Percentiles rank a stretch among this genome's conserved stretches.
phyloP scores from a whole-genome alignment of 2,888 invertebrate species.

The Lithosia quadra region DNA sequence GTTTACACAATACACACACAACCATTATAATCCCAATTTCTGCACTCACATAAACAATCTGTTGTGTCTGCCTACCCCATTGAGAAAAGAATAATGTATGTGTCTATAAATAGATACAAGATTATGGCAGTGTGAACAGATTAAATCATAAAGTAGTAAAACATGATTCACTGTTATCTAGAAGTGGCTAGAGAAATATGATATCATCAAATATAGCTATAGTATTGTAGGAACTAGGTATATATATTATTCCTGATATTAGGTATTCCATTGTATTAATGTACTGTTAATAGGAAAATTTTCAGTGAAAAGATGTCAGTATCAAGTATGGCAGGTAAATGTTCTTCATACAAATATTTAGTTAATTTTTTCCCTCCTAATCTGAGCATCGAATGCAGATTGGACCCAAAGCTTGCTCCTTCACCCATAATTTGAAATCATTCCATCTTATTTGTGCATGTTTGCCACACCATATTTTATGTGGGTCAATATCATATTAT shows the following conservation, averaged over 20 bases:
- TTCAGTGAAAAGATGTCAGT: background rate
- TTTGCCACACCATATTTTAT: too few relatives aligned
- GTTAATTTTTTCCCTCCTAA: too few relatives aligned
- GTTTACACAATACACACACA: background rate
- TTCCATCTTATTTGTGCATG: too few relatives aligned
- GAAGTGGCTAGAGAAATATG: conserved; percentile 10
- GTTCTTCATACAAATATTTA: conserved; percentile 5
- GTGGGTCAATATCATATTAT: too few relatives aligned
- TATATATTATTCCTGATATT: background rate
- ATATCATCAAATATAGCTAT: background rate
- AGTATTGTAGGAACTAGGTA: background rate
- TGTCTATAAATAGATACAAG: background rate
- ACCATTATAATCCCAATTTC: too few relatives aligned
- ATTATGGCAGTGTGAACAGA: background rate
- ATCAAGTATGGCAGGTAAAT: background rate
- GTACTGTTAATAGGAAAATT: conserved; percentile 8
- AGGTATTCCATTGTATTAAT: background rate
- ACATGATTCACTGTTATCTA: conserved; percentile 8
- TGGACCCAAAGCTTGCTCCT: too few relatives aligned
- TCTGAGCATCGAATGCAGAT: too few relatives aligned
- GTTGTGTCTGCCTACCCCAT: background rate
- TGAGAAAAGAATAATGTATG: background rate
- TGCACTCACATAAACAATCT: too few relatives aligned
- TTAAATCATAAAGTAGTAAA: conserved; percentile 1
- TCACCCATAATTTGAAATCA: too few relatives aligned